Conservation (phyloP, 37 sponge, comb jelly and placozoan species). For the Spongia lamella region DNA sequence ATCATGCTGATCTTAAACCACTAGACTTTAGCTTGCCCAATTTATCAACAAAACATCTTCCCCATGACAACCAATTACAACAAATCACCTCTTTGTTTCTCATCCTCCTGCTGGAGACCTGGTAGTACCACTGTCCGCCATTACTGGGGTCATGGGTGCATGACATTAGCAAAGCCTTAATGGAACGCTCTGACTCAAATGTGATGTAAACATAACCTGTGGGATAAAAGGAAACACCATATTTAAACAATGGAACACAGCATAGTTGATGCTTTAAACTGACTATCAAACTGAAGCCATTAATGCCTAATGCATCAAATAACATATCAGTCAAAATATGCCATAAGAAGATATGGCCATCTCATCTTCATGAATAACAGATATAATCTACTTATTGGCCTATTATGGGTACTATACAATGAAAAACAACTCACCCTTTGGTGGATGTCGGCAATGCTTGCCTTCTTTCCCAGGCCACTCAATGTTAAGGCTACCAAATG, state of each 20-base stretch:
- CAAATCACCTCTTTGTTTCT: conserved; percentile 86
- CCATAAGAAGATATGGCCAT: too few relatives aligned
- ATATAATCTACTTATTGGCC: too few relatives aligned
- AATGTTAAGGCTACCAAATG: conserved; percentile 82
- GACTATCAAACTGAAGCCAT: not conserved
- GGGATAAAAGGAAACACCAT: not conserved
- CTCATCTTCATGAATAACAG: too few relatives aligned
- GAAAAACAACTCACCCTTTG: conserved; percentile 71
- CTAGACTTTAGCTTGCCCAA: too few relatives aligned
- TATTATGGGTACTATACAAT: too few relatives aligned
- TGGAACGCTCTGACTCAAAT: conserved; percentile 87
- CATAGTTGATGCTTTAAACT: too few relatives aligned
- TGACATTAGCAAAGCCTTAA: conserved; percentile 72
- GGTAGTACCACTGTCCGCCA: conserved; percentile 86
- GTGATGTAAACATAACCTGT: conserved; percentile 94
- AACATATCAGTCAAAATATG: not conserved
- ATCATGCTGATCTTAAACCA: too few relatives aligned
- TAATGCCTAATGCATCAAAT: not conserved
- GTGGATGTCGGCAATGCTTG: conserved; percentile 90
- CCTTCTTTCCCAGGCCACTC: conserved; percentile 99
- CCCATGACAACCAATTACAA: too few relatives aligned
- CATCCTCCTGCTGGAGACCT: conserved; percentile 84
- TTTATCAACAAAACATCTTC: too few relatives aligned
- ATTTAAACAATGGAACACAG: too few relatives aligned
- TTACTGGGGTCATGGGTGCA: conserved; percentile 82